Conservation (phyloP, 2,113 vertebrate genomes). For the Otocyon megalotis region DNA sequence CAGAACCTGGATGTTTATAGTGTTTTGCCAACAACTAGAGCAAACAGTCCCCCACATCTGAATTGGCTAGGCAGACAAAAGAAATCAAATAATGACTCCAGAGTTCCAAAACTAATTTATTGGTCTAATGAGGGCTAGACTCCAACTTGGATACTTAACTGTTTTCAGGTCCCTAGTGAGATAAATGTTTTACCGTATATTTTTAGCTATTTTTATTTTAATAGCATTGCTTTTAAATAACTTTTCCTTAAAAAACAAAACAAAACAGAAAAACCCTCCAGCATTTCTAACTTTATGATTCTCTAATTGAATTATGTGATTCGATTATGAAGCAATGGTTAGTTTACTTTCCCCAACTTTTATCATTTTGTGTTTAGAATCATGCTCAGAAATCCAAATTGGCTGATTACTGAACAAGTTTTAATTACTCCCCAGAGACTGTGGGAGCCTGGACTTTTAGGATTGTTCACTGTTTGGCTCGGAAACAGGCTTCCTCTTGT, state of each 20-base stretch:
- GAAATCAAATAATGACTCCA: constrained; percentile 14
- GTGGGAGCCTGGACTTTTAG: not conserved
- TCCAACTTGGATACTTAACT: constrained; percentile 45
- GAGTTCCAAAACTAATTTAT: constrained; percentile 34
- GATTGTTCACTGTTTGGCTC: constrained; percentile 4
- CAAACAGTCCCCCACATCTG: not conserved
- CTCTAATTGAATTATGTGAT: not conserved
- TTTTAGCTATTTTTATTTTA: constrained; percentile 66
- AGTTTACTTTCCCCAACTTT: constrained; percentile 41
- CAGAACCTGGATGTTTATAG: constrained; percentile 36
- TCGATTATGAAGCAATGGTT: not conserved
- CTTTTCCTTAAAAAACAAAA: not conserved
- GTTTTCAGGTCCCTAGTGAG: constrained; percentile 4
- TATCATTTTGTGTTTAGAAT: not conserved
- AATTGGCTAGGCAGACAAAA: constrained; percentile 28
- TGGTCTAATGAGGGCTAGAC: constrained; percentile 7
- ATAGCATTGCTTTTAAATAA: constrained; percentile 44
- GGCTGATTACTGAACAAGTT: constrained; percentile 1
- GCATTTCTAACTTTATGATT: constrained; percentile 1
- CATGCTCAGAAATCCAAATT: constrained; percentile 20
- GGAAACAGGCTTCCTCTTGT: constrained; percentile 56
- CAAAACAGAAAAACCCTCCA: not conserved
- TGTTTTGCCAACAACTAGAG: constrained; percentile 54
- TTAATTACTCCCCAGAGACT: not conserved
- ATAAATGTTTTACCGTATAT: constrained; percentile 42